Percentiles rank a stretch among this genome's conserved stretches.
Conservation (phyloP, 2,888 invertebrate species). For the Calephelis perditalis region DNA sequence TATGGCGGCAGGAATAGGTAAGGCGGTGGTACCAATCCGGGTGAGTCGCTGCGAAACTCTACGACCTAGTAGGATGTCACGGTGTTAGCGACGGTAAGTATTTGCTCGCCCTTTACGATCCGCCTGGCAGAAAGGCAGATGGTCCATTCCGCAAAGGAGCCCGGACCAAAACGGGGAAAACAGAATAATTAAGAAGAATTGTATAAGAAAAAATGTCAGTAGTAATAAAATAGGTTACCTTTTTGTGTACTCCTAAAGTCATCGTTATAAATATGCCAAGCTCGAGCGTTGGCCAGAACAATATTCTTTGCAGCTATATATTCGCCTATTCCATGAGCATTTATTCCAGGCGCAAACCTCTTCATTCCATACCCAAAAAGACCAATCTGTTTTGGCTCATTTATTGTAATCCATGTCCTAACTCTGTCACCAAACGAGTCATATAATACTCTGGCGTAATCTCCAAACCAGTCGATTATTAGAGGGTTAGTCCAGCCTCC, state of each 20-base stretch:
- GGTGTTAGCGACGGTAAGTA: too few species aligned
- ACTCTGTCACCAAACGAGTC: constrained; percentile 68
- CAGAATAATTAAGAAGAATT: too few species aligned
- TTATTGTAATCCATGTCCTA: constrained; percentile 78
- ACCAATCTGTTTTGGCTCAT: constrained; percentile 72
- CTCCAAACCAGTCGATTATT: constrained; percentile 65
- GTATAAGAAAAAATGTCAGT: too few species aligned
- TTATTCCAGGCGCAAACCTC: constrained; percentile 52
- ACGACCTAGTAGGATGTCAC: too few species aligned
- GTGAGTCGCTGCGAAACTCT: too few species aligned
- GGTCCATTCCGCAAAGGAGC: too few species aligned
- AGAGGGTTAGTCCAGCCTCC: constrained; percentile 76
- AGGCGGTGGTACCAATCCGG: too few species aligned
- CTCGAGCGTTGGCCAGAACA: constrained; percentile 76
- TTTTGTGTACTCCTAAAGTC: constrained; percentile 49
- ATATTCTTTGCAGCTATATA: constrained; percentile 71
- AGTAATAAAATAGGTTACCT: constrained; percentile 35
- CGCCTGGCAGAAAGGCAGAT: too few species aligned
- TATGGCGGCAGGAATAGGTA: too few species aligned
- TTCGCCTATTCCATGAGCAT: constrained; percentile 63
- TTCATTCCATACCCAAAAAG: constrained; percentile 62
- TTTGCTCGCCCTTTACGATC: too few species aligned
- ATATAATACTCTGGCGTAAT: constrained; percentile 67
- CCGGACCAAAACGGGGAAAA: too few species aligned
- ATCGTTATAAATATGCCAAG: constrained; percentile 63